Evolutionary conservation across 2,797 vertebrate genomes (phyloP).

Genomic region (Ptychadena robeensis): DNA sequence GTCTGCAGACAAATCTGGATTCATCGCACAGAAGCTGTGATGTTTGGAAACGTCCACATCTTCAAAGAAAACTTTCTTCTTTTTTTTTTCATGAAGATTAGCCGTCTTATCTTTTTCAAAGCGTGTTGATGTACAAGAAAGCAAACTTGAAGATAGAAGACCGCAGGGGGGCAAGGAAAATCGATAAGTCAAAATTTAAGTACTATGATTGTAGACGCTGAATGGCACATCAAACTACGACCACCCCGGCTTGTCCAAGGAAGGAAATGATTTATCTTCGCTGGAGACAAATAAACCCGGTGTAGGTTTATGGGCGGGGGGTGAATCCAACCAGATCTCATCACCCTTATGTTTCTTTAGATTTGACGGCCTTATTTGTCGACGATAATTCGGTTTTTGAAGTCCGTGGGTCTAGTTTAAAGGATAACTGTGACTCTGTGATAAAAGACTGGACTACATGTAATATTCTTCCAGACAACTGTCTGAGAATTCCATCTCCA

Average conservation of each 20-base stretch:
- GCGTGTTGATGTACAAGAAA: neutral
- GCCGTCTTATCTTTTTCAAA: conserved; percentile 3
- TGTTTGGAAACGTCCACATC: neutral
- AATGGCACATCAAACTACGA: neutral
- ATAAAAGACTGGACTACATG: neutral
- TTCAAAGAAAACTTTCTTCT: conserved; percentile 7
- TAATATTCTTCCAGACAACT: no score
- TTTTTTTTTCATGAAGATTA: conserved; percentile 25
- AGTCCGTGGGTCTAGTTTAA: no score
- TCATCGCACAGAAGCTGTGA: neutral
- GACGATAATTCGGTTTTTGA: no score
- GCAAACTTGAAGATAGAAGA: neutral
- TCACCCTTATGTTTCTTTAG: neutral
- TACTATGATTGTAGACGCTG: neutral
- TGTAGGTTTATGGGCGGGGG: neutral
- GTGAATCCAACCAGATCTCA: neutral
- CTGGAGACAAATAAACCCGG: neutral
- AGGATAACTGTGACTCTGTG: neutral
- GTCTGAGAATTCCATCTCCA: no score
- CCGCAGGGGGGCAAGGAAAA: neutral
- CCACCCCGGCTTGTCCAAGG: neutral
- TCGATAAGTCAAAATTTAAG: neutral
- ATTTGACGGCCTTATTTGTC: neutral
- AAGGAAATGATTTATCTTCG: neutral
- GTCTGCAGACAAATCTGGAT: neutral